Conservation (phyloP, 2,888 invertebrate genomes). For the Schizaphis graminum region DNA sequence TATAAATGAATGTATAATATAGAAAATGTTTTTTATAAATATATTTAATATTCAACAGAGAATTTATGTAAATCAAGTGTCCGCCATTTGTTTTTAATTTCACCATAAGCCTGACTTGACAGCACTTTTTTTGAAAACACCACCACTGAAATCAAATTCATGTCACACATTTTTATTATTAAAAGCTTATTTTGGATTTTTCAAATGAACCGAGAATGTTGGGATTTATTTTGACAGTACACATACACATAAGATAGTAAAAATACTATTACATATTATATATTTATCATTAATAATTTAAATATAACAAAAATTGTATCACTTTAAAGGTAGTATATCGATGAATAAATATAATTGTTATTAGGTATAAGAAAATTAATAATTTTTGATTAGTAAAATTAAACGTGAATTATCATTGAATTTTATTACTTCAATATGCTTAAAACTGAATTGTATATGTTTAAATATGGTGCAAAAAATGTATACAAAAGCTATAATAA, state of each 20-base stretch:
- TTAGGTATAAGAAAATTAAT: neutral
- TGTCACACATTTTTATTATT: neutral
- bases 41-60: neutral
- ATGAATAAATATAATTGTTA: neutral
- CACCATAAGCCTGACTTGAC: neutral
- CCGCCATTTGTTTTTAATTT: neutral
- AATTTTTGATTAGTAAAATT: neutral
- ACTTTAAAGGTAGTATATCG: neutral
- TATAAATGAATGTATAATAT: neutral
- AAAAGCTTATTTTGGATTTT: neutral
- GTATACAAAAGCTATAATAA: neutral
- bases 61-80: conserved; percentile 16
- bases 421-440: neutral
- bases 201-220: neutral
- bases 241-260: neutral
- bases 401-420: neutral
- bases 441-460: neutral
- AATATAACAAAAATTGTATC: neutral
- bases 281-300: neutral
- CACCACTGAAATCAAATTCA: conserved; percentile 22
- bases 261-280: neutral
- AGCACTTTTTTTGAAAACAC: neutral
- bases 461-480: neutral
- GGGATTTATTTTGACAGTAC: too few relatives aligned
- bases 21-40: conserved; percentile 1